Evolutionary conservation across 1,140 invertebrate genomes (phyloP).

Genomic region (Drepana arcuata): DNA sequence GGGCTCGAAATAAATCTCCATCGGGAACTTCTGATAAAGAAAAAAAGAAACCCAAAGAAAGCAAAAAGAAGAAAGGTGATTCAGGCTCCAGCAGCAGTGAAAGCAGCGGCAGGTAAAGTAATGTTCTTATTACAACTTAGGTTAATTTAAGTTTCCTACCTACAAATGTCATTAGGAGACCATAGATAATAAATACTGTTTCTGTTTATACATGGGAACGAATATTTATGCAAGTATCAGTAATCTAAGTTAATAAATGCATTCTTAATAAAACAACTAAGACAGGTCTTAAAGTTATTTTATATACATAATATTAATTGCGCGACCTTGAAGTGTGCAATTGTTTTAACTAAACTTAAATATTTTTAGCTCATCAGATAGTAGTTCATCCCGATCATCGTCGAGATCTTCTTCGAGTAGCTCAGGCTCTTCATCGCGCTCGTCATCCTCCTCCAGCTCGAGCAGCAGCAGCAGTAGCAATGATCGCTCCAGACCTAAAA

Average conservation of each 20-base stretch:
- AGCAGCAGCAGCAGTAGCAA: constrained; percentile 74
- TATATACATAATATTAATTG: too few species aligned
- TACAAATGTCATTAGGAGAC: too few species aligned
- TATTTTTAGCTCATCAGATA: constrained; percentile 81
- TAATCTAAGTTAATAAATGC: too few species aligned
- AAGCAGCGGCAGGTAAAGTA: constrained; percentile 85
- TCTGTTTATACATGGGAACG: too few species aligned
- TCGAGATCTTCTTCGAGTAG: constrained; percentile 83
- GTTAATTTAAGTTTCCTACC: too few species aligned
- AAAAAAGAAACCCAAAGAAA: constrained; percentile 78
- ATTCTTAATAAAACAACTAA: too few species aligned
- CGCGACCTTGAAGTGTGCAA: too few species aligned
- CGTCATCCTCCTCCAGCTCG: constrained; percentile 73
- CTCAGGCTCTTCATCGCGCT: constrained; percentile 78
- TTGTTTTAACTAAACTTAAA: too few species aligned
- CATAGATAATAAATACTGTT: too few species aligned
- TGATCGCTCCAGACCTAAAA: constrained; percentile 74
- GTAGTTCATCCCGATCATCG: constrained; percentile 82
- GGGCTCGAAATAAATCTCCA: constrained; percentile 77
- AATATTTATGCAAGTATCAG: too few species aligned
- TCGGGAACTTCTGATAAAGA: constrained; percentile 78
- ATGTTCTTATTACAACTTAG: too few species aligned
- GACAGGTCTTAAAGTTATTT: too few species aligned
- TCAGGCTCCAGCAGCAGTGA: constrained; percentile 84
- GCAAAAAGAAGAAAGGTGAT: constrained; percentile 75